These are phyloP conservation scores for Triplophysa rosa DNA, from an alignment of 2,113 vertebrate species.

Conservation along the genomic window DNA sequence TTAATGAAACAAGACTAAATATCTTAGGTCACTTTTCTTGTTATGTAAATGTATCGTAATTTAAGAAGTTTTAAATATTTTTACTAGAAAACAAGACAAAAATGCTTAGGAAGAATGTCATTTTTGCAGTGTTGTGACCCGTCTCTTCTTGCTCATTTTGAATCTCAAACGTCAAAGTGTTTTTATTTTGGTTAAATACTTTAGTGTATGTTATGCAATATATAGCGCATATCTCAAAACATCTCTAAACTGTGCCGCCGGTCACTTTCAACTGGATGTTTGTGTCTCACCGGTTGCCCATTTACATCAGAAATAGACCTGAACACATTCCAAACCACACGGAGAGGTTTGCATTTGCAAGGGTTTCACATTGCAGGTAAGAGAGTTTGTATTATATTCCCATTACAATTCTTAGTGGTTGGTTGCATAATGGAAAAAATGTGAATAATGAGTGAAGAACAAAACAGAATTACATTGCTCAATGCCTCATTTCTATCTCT, in stretches of 20 bases:
- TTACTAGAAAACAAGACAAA: too few species aligned
- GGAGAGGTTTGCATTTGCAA: background rate
- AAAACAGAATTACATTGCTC: background rate
- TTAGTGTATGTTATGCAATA: background rate
- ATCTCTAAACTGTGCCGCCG: background rate
- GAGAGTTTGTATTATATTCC: background rate
- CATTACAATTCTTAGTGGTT: background rate
- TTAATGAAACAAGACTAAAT: too few species aligned
- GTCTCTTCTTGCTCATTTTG: too few species aligned
- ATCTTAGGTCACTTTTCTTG: too few species aligned
- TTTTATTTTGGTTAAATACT: too few species aligned
- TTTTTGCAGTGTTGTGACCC: too few species aligned
- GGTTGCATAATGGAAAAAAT: background rate
- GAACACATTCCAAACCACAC: background rate
- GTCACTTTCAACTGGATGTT: background rate
- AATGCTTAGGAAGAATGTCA: too few species aligned
- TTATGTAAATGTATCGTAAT: too few species aligned
- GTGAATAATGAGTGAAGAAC: background rate
- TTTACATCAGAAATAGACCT: background rate
- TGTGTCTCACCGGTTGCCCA: background rate
- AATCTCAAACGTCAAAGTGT: too few species aligned
- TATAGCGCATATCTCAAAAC: too few species aligned
- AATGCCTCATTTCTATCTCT: background rate
- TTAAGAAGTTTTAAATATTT: too few species aligned
- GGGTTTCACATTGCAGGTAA: slow-evolving; percentile 9